Evolutionary conservation across 2,797 vertebrate species (phyloP).

Genomic region (Ataeniobius toweri): DNA sequence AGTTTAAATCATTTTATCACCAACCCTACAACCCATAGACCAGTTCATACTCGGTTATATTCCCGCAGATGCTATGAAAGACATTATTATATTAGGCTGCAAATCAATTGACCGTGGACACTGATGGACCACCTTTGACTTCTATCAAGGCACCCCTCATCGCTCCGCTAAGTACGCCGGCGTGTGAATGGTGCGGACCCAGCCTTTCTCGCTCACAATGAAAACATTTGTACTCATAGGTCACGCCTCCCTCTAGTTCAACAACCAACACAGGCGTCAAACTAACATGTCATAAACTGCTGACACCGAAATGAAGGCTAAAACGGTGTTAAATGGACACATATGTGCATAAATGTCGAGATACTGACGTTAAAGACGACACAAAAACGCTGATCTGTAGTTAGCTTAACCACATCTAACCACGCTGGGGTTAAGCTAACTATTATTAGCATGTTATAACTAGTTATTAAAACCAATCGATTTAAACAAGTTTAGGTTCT

Average conservation of each 20-base stretch:
- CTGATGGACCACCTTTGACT: background rate
- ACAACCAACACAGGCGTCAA: background rate
- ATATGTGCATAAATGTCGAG: background rate
- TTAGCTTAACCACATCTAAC: conserved; percentile 34
- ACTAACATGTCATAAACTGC: background rate
- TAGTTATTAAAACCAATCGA: background rate
- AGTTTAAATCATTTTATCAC: background rate
- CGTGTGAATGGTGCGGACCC: background rate
- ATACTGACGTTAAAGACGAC: background rate
- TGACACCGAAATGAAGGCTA: background rate
- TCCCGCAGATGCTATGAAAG: background rate
- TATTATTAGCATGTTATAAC: conserved; percentile 10
- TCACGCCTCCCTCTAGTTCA: conserved; percentile 53
- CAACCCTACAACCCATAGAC: background rate
- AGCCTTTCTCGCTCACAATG: conserved; percentile 4
- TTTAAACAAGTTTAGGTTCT: background rate
- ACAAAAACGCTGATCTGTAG: background rate
- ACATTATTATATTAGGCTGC: background rate
- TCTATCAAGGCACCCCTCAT: background rate
- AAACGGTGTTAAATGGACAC: background rate
- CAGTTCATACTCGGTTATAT: background rate
- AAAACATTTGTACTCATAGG: conserved; percentile 25
- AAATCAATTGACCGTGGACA: background rate
- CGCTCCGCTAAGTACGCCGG: background rate
- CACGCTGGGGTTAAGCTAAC: background rate